A percentile compares a stretch with the other conserved stretches of the same genome.
Evolutionary conservation across 2,797 vertebrate genomes (phyloP).

Genomic region (Erpetoichthys calabaricus): DNA sequence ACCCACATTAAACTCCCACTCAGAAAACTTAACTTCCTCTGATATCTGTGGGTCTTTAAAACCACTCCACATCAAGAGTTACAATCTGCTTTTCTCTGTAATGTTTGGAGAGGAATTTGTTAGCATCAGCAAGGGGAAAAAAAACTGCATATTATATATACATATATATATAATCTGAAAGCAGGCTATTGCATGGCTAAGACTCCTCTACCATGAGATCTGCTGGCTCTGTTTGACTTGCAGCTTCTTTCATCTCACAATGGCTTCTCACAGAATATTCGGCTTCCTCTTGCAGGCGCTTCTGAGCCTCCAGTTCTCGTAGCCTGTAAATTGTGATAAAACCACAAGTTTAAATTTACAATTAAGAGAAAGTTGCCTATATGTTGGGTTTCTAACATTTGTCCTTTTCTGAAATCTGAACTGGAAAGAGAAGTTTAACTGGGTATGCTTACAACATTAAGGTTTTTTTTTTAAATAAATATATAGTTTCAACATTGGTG

Average conservation of each 20-base stretch:
- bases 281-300: slow-evolving; percentile 51
- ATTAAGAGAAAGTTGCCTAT: slow-evolving; percentile 14
- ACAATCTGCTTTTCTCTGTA: neutral
- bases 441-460: no score
- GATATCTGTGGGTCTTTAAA: slow-evolving; percentile 13
- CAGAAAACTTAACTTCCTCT: slow-evolving; percentile 17
- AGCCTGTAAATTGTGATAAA: slow-evolving; percentile 39
- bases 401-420: no score
- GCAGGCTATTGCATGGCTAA: neutral
- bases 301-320: slow-evolving; percentile 59
- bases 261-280: slow-evolving; percentile 41
- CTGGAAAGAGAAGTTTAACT: no score
- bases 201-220: slow-evolving; percentile 9
- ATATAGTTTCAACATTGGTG: no score
- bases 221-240: slow-evolving; percentile 42
- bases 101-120: neutral
- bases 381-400: no score
- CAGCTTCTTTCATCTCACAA: slow-evolving; percentile 45
- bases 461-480: no score
- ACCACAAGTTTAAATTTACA: slow-evolving; percentile 25
- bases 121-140: neutral
- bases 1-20: slow-evolving; percentile 22
- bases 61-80: slow-evolving; percentile 32
- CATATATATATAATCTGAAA: no score
- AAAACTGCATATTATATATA: no score